Evolutionary conservation across 2,113 vertebrate genomes (phyloP).

Genomic region (Alces alces): DNA sequence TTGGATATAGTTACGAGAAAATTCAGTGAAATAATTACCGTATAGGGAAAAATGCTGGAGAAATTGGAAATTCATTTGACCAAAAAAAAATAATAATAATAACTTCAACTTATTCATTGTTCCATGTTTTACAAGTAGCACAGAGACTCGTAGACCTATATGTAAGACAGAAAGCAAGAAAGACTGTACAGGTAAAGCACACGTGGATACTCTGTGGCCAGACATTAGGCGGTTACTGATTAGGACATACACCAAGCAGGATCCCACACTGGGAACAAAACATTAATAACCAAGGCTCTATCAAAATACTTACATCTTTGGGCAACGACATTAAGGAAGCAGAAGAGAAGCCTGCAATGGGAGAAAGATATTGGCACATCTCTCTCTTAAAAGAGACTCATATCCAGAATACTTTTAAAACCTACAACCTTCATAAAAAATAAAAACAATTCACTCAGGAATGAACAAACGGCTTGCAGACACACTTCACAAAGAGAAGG

Average conservation of each 20-base stretch:
- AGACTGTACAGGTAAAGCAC: background rate
- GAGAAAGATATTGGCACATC: background rate
- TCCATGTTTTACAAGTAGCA: background rate
- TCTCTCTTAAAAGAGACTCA: background rate
- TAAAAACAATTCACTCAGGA: background rate
- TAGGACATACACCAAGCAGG: background rate
- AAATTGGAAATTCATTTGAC: too few species aligned
- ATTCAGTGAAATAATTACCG: accelerated
- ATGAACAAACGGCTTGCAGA: background rate
- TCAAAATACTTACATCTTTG: background rate
- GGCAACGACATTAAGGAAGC: background rate
- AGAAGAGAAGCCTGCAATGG: background rate
- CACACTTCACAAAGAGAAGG: background rate
- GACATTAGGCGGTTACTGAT: accelerated
- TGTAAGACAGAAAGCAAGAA: background rate
- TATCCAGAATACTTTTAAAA: background rate
- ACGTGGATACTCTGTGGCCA: background rate
- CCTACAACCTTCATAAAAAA: background rate
- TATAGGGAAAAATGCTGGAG: background rate
- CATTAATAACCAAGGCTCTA: background rate
- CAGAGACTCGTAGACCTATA: background rate
- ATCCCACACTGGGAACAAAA: background rate
- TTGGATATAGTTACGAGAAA: background rate
- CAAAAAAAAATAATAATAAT: background rate
- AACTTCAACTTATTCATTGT: background rate